These are phyloP conservation scores for Entomobrya multifasciata DNA, from an alignment of 2,888 invertebrate species.

Conservation along the genomic window DNA sequence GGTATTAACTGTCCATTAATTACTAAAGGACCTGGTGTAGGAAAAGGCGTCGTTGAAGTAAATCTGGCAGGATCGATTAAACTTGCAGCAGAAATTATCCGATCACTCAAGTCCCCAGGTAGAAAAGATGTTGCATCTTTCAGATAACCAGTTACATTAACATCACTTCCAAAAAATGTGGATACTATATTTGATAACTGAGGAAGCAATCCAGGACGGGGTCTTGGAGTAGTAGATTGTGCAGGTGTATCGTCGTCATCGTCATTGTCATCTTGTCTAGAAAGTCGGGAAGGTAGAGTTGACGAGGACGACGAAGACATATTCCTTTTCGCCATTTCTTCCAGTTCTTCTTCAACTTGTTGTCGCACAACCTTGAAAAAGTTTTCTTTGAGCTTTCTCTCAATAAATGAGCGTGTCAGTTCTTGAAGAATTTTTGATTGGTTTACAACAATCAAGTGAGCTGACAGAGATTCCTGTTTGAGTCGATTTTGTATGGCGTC, in stretches of 20 bases:
- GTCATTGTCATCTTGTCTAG: slow-evolving; percentile 63
- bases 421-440: slow-evolving; percentile 74
- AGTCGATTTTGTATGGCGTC: slow-evolving; percentile 72
- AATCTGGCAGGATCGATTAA: slow-evolving; percentile 73
- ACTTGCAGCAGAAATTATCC: slow-evolving; percentile 75
- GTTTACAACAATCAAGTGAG: slow-evolving; percentile 65
- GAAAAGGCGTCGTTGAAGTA: slow-evolving; percentile 60
- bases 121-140: slow-evolving; percentile 74
- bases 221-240: background rate
- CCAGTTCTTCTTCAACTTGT: slow-evolving; percentile 39
- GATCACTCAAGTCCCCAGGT: slow-evolving; percentile 73
- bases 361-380: slow-evolving; percentile 71
- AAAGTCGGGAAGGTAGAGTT: background rate
- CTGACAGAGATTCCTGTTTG: slow-evolving; percentile 64
- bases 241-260: slow-evolving; percentile 25
- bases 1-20: slow-evolving; percentile 43
- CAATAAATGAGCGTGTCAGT: slow-evolving; percentile 75
- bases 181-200: slow-evolving; percentile 76
- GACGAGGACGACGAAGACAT: no score
- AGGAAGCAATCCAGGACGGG: slow-evolving; percentile 48
- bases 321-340: slow-evolving; percentile 9
- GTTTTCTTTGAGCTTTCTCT: slow-evolving; percentile 77
- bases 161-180: slow-evolving; percentile 76
- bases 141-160: slow-evolving; percentile 77
- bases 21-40: background rate